A percentile compares a stretch with the other conserved stretches of the same genome.
phyloP scores from a whole-genome alignment of 2,113 vertebrate species.

The Pheucticus melanocephalus region DNA sequence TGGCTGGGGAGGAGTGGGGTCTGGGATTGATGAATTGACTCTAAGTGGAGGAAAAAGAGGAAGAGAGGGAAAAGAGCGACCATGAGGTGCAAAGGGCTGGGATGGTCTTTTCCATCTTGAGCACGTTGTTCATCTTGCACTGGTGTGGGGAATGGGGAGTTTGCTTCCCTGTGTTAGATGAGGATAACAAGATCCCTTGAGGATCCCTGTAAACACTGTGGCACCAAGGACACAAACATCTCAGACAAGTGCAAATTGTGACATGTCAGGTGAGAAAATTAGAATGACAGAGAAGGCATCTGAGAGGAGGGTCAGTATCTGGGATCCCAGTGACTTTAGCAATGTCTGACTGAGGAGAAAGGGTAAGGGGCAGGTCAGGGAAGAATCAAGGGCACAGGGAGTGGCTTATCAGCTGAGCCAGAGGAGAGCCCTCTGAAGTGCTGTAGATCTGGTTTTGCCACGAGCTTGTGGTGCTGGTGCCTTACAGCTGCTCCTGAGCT shows the following conservation, averaged over 20 bases:
- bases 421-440: not conserved
- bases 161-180: not conserved
- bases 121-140: rapidly evolving
- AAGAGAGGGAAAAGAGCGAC: not conserved
- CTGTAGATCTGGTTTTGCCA: not conserved
- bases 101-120: not conserved
- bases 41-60: not conserved
- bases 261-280: not conserved
- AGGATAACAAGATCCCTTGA: not conserved
- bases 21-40: not conserved
- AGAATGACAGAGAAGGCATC: not conserved
- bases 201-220: not conserved
- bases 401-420: not conserved
- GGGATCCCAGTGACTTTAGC: not conserved
- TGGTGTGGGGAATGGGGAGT: rapidly evolving
- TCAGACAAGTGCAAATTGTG: not conserved
- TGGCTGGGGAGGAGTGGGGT: not conserved
- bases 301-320: not conserved
- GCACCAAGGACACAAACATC: not conserved
- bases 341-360: not conserved
- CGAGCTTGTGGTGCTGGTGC: not conserved
- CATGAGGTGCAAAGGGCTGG: not conserved
- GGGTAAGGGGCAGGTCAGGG: not conserved
- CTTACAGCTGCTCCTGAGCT: not conserved
- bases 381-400: not conserved